Evolutionary conservation across 1,140 invertebrate species (phyloP).

Genomic region (Proales similis): DNA sequence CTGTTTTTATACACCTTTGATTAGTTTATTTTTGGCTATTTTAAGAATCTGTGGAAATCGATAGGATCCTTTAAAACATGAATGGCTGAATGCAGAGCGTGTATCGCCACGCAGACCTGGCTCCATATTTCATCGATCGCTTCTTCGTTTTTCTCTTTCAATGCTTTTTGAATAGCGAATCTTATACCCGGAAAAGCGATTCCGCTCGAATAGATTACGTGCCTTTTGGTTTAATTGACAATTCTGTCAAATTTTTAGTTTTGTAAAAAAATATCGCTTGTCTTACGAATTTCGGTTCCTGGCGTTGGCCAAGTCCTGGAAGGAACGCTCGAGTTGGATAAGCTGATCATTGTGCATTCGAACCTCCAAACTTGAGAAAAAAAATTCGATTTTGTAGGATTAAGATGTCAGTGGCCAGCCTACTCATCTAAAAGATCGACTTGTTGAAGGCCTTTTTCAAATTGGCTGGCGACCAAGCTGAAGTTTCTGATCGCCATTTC

Average conservation of each 20-base stretch:
- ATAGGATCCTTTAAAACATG: conserved; percentile 28
- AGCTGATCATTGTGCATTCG: conserved; percentile 34
- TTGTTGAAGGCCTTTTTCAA: not conserved
- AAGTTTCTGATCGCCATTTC: conserved; percentile 15
- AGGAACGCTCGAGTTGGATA: conserved; percentile 21
- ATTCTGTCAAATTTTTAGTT: not conserved
- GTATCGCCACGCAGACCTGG: conserved; percentile 19
- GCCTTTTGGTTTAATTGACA: conserved; percentile 2
- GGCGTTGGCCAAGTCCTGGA: conserved; percentile 7
- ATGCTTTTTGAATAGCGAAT: conserved; percentile 20
- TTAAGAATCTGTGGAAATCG: conserved; percentile 35
- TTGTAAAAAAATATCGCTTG: conserved; percentile 5
- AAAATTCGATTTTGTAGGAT: not conserved
- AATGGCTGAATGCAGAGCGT: conserved; percentile 23
- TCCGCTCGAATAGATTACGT: conserved; percentile 33
- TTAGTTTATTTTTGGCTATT: too few relatives aligned
- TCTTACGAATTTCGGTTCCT: not conserved
- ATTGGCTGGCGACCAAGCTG: not conserved
- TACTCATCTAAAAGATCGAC: too few relatives aligned
- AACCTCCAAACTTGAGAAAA: too few relatives aligned
- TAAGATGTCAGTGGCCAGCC: too few relatives aligned
- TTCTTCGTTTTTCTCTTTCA: conserved; percentile 5
- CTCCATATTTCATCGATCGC: conserved; percentile 14
- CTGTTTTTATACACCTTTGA: too few relatives aligned
- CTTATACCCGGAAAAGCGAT: conserved; percentile 20